A percentile compares a stretch with the other conserved stretches of the same genome.
Evolutionary conservation across 2,888 invertebrate species (phyloP).

Genomic region (Melangyna quadrimaculata): DNA sequence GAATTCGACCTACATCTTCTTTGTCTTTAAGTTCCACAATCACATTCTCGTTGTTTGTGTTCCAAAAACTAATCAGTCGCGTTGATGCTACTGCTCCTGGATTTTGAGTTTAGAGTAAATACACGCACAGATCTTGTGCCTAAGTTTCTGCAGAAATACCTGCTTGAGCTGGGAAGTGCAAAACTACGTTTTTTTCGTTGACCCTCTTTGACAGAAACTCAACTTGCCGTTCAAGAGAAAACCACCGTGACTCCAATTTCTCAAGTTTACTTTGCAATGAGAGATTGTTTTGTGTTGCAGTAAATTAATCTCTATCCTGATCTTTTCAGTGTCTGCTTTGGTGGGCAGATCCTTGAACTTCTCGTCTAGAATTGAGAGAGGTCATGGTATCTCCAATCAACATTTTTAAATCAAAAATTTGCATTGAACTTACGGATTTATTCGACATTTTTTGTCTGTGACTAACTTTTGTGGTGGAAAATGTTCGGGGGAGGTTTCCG

Average conservation of each 20-base stretch:
- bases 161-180: background rate
- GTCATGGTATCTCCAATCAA: background rate
- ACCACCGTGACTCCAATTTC: background rate
- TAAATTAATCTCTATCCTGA: background rate
- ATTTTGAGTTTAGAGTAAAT: background rate
- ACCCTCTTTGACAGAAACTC: background rate
- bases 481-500: background rate
- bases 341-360: background rate
- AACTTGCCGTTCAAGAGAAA: background rate
- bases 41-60: too few species aligned
- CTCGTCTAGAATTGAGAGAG: too few species aligned
- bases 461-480: background rate
- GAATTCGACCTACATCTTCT: background rate
- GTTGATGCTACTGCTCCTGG: background rate
- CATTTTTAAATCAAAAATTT: background rate
- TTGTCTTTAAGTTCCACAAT: too few species aligned
- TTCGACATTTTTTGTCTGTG: background rate
- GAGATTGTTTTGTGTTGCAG: background rate
- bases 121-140: background rate
- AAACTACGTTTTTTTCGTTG: background rate
- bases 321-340: background rate
- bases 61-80: background rate
- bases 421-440: background rate
- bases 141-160: background rate
- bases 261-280: background rate